Evolutionary conservation across 2,797 vertebrate genomes (phyloP).

Genomic region (Rhincodon typus): DNA sequence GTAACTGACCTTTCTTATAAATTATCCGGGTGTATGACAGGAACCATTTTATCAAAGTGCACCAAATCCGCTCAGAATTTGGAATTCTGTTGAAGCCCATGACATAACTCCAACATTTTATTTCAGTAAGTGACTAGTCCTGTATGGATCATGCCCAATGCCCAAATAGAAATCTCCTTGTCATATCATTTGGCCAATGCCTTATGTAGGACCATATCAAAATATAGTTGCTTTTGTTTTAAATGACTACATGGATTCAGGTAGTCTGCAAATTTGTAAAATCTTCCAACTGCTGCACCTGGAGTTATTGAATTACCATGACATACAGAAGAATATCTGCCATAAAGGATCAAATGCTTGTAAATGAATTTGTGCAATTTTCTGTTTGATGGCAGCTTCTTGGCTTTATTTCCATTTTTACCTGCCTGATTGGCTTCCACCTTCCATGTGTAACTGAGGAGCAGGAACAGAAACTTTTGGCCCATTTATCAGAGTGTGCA

Average conservation of each 20-base stretch:
- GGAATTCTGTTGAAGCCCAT: neutral
- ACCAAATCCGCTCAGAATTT: neutral
- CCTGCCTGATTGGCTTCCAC: neutral
- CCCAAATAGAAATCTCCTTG: neutral
- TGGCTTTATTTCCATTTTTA: neutral
- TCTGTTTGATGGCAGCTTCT: neutral
- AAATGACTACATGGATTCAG: neutral
- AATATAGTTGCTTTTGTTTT: neutral
- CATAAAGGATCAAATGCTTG: neutral
- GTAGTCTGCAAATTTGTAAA: neutral
- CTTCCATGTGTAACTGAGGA: neutral
- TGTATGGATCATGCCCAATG: neutral
- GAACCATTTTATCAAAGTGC: neutral
- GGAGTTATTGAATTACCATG: neutral
- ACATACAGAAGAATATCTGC: neutral
- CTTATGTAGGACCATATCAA: neutral
- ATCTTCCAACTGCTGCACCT: neutral
- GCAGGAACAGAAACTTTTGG: neutral
- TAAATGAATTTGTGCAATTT: neutral
- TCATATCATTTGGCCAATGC: neutral
- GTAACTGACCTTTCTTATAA: neutral
- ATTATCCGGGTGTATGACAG: neutral
- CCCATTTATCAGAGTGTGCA: neutral
- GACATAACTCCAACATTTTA: neutral
- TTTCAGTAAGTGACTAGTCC: neutral